These are phyloP conservation scores for Melipona quadrifasciata DNA, from an alignment of 1,140 invertebrate genomes.

Conservation along the genomic window DNA sequence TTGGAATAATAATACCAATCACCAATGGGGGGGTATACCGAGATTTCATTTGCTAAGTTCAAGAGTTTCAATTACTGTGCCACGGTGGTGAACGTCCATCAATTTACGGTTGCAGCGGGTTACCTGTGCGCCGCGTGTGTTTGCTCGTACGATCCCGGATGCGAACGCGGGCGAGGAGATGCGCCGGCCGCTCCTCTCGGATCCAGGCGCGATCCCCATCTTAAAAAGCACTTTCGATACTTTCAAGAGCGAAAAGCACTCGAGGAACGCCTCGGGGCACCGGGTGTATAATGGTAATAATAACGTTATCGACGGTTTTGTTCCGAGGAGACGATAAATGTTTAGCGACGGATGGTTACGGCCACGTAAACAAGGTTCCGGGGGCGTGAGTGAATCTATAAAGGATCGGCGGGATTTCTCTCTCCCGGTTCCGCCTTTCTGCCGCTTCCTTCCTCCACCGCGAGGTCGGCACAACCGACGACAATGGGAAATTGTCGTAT, in stretches of 20 bases:
- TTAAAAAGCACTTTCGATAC: conserved; percentile 65
- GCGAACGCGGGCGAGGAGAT: conserved; percentile 27
- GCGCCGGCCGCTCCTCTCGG: conserved; percentile 33
- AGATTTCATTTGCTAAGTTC: conserved; percentile 51
- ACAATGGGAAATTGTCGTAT: too few species aligned
- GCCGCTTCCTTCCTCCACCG: neutral
- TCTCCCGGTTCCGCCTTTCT: neutral
- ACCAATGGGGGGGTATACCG: neutral
- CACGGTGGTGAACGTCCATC: conserved; percentile 38
- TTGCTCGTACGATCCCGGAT: conserved; percentile 55
- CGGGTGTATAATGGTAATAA: conserved; percentile 61
- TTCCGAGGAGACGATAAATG: conserved; percentile 63
- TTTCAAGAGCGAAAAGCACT: conserved; percentile 60
- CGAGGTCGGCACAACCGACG: too few species aligned
- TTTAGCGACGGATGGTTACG: conserved; percentile 59
- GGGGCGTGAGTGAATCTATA: conserved; percentile 65
- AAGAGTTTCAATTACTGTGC: conserved; percentile 61
- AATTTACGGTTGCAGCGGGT: conserved; percentile 52
- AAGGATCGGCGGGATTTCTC: conserved; percentile 40
- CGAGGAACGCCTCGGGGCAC: conserved; percentile 58
- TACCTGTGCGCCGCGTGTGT: neutral
- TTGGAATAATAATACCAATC: conserved; percentile 51
- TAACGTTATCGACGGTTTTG: conserved; percentile 65
- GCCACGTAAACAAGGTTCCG: conserved; percentile 63
- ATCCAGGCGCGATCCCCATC: conserved; percentile 64